Conservation (phyloP, 2,797 vertebrate genomes). For the Rhabdomys pumilio region DNA sequence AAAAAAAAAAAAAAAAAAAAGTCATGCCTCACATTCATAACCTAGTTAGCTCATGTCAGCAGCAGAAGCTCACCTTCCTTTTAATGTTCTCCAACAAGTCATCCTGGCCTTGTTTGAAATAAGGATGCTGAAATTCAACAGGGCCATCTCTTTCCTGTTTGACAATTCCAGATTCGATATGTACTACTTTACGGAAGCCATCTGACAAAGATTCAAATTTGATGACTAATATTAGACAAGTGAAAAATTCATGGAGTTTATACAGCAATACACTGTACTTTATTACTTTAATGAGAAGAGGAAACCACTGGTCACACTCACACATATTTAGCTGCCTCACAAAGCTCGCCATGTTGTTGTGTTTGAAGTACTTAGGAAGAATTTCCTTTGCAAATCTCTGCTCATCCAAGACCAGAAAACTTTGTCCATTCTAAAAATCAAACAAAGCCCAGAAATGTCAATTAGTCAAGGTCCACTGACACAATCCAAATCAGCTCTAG, state of each 20-base stretch:
- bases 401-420: constrained; percentile 97
- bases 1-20: constrained; percentile 45
- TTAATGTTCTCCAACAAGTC: constrained; percentile 98
- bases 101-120: constrained; percentile 97
- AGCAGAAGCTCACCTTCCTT: constrained; percentile 93
- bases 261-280: constrained; percentile 21
- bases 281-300: constrained; percentile 15
- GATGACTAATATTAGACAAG: background rate
- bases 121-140: constrained; percentile 97
- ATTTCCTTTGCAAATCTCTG: constrained; percentile 98
- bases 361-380: constrained; percentile 99
- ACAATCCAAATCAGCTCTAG: background rate
- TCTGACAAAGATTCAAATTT: constrained; percentile 89
- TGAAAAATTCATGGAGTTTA: constrained; percentile 33
- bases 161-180: constrained; percentile 95
- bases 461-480: constrained; percentile 57
- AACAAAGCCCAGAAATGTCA: constrained; percentile 41
- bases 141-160: constrained; percentile 96
- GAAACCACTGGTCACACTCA: constrained; percentile 88
- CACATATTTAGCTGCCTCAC: constrained; percentile 99
- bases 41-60: background rate
- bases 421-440: constrained; percentile 95
- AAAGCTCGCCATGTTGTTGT: constrained; percentile 99
- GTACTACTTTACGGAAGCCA: constrained; percentile 98
- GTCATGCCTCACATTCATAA: background rate